phyloP scores from a whole-genome alignment of 2,888 invertebrate species.

The Zaprionus bogoriensis region DNA sequence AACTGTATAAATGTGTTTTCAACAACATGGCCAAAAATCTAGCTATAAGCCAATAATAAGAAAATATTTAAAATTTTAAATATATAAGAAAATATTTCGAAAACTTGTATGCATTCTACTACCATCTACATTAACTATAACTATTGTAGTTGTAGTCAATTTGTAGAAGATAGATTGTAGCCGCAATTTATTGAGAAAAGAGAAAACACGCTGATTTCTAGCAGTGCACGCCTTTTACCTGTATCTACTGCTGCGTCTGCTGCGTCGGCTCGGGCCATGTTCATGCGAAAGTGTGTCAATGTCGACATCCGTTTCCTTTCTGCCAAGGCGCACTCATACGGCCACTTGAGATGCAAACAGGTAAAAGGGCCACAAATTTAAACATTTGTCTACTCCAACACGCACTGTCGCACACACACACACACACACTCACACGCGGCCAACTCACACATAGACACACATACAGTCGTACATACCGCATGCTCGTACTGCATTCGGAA shows the following conservation, averaged over 20 bases:
- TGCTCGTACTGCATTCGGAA: conserved; percentile 1
- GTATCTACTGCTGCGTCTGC: not conserved
- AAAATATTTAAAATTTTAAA: no score
- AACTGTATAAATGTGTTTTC: no score
- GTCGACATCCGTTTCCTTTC: conserved; percentile 74
- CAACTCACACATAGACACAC: conserved; percentile 6
- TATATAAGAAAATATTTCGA: no score
- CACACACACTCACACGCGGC: conserved; percentile 1
- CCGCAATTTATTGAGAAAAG: no score
- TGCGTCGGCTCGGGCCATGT: conserved; percentile 34
- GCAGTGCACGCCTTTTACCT: not conserved
- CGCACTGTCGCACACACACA: conserved; percentile 57
- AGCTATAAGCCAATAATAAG: no score
- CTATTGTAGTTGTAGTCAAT: no score
- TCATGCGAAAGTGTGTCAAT: conserved; percentile 78
- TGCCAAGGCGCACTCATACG: conserved; percentile 54
- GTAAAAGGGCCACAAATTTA: conserved; percentile 76
- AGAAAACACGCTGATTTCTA: not conserved
- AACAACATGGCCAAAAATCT: no score
- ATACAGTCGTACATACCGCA: conserved; percentile 9
- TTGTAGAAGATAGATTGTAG: no score
- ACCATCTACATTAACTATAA: no score
- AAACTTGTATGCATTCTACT: no score
- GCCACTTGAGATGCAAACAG: conserved; percentile 77
- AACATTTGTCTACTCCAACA: conserved; percentile 76